Base-by-base conservation (phyloP, 2,113 vertebrate genomes). In the Mohoua ochrocephala region DNA sequence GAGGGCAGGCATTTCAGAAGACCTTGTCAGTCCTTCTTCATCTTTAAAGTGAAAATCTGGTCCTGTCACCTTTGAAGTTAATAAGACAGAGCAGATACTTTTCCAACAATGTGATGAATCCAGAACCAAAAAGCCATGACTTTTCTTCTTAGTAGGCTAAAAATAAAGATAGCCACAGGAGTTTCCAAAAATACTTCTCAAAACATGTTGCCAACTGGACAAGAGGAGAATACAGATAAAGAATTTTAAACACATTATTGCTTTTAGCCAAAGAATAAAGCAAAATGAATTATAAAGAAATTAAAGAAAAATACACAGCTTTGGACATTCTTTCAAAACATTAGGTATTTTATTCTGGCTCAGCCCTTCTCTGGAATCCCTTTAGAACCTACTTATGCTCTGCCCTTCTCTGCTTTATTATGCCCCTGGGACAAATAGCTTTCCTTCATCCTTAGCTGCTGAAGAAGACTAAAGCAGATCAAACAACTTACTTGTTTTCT, bases 401-500 rank as follows among this genome's bases (percentile, higher is more conserved):
- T 77, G 54, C 17, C 14, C 22, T 84, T 86, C 17, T 70, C 27
- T 76, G 13, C 19, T 77, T 76, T 91, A 60, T 80, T 86, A 60
- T 74, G 28, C 42, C 49, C 26, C 44, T 41, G 31, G 23, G 67
- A 54, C 18, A 85, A 28, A 60, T 16, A 77, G 33, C 45, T 93
- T 93, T 71, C 27, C 59, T 90, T 88, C 54, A 77, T 86, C 76
- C 35, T 88, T 42, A 83, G 33, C 33, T 4, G 2, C 37, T 94
- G 57, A 70, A 94, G 69, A 91, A 71, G 37, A 80, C 75, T 91
- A 81, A 95, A 94, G 50, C n/a, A 77, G 83, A 93, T 93, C 91
- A 94, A 93, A 94, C 39, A 71, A 61, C 52, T 74, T 74, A 27
- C 64, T 87, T 79, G 35, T 39, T 95, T 87, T 67, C 33, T 44